Base-by-base conservation (phyloP, 2,888 invertebrate genomes). In the Liodrosophila aerea region DNA sequence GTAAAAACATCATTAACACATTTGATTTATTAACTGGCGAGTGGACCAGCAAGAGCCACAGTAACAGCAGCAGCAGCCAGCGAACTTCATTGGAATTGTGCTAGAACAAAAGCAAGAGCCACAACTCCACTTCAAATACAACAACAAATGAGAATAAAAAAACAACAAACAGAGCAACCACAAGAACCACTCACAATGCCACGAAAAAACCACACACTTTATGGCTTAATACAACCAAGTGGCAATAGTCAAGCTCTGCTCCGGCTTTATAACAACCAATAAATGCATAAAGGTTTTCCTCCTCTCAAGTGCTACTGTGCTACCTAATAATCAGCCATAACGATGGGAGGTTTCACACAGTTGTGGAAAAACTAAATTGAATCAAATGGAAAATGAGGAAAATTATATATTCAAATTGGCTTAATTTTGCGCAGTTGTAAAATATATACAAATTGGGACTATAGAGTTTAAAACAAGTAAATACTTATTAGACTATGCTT, bases 1-100 rank as follows among this genome's bases (percentile, higher is more conserved):
- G 87, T 87, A 85, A 84, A 85, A 90, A 89, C 89, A 90, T 90
- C 90, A 90, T 90, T 90, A 90, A 90, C 88, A 87, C 86, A 85
- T 89, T 80, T 90, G 90, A 90, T 90, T 90, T 90, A 90, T 90
- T 89, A 88, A 87, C 88, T 87, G 88, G 78, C 76, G 82, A 76
- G 71, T 85, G 86, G 82, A 66, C 66, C 76, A 59, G 33, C 61
- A 47, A 11, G 59, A 60, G 29, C 54, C 34, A 16, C 50, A 59
- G 15, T 44, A 43, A 43, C 45, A 50, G 36, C 53, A 29, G n/a
- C 37, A 54, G 34, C 29, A 22, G 22, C 22, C 7, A 43, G 45
- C 36, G 40, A 65, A 73, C 72, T 73, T 73, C 73, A 65, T 64
- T 64, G 60, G 83, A 73, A 77, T 66, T 73, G 59, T 72, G 53